Evolutionary conservation across 2,888 invertebrate species (phyloP), one percentile per base, ranked within the genome.

Genomic region (Pantelozetes paolii): DNA sequence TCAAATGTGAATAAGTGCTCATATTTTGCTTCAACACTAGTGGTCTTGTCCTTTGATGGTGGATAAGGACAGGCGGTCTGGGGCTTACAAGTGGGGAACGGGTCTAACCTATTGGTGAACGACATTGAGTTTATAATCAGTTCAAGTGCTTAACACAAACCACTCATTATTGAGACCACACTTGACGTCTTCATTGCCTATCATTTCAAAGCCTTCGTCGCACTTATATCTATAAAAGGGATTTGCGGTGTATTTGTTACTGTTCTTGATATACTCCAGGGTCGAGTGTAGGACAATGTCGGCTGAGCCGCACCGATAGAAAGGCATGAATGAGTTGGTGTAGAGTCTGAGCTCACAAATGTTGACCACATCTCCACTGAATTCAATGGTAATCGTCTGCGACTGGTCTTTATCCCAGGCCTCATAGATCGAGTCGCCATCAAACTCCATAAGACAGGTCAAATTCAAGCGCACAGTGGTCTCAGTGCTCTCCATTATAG

Each of bases 281-380:
- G 62, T 62, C 62, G 62, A 62, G 62, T 62, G 30, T 11, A 62
- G 18, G 26, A 62, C 32, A 30, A 62, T 32, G 32, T 62, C 62
- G 8, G 62, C 62, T 11, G 62, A 62, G 30, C 62, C 62, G 62
- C 62, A 62, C n/a, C 62, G 30, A 62, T 30, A 26, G 32, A 30
- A 62, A 2, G 62, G 62, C 62, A 62, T 62, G n/a, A 62, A 62
- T 32, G 62, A 62, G 30, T 62, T 62, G 32, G 62, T 62, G 62
- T 30, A 62, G 2, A 62, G 30, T 62, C 62, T 2, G 2, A 62
- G 28, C 15, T 62, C 62, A 32, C 62, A 62, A 3, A 62, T 62
- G n/a, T 1, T 62, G 2, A 62, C 30, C 2, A 30, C 62, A 26
- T 62, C 30, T 2, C 6, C 30, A 62, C 30, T 32, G 30, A 62